Evolutionary conservation across 2,113 vertebrate genomes (phyloP).

Genomic region (Takifugu flavidus): DNA sequence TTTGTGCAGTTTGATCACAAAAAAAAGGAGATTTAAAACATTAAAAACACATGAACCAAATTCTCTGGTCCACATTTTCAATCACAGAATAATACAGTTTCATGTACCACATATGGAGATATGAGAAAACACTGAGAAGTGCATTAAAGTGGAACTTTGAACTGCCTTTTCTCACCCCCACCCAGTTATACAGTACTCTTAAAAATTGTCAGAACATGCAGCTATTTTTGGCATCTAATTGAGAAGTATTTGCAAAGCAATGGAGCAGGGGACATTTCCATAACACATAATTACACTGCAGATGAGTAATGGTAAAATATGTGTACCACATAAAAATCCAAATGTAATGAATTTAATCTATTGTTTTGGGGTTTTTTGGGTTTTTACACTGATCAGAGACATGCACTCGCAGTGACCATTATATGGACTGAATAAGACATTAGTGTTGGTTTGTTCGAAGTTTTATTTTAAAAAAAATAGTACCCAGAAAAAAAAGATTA

Average conservation of each 20-base stretch:
- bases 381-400: slow-evolving; percentile 42
- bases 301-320: slow-evolving; percentile 24
- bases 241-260: slow-evolving; percentile 51
- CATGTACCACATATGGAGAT: slow-evolving; percentile 68
- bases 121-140: slow-evolving; percentile 60
- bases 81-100: slow-evolving; percentile 54
- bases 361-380: slow-evolving; percentile 18
- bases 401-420: slow-evolving; percentile 36
- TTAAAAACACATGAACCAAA: slow-evolving; percentile 61
- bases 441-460: slow-evolving; percentile 58
- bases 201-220: slow-evolving; percentile 25
- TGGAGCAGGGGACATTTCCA: slow-evolving; percentile 51
- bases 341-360: slow-evolving; percentile 30
- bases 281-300: slow-evolving; percentile 39
- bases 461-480: slow-evolving; percentile 69
- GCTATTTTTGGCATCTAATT: slow-evolving; percentile 58
- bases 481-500: slow-evolving; percentile 76
- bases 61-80: slow-evolving; percentile 52
- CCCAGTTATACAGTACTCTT: slow-evolving; percentile 42
- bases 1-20: slow-evolving; percentile 78
- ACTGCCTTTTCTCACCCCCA: slow-evolving; percentile 24
- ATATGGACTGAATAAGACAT: slow-evolving; percentile 60
- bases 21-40: slow-evolving; percentile 48
- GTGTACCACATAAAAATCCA: slow-evolving; percentile 50
- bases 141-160: slow-evolving; percentile 49